phyloP scores from a whole-genome alignment of 2,113 vertebrate genomes.

The Catharus minimus region DNA sequence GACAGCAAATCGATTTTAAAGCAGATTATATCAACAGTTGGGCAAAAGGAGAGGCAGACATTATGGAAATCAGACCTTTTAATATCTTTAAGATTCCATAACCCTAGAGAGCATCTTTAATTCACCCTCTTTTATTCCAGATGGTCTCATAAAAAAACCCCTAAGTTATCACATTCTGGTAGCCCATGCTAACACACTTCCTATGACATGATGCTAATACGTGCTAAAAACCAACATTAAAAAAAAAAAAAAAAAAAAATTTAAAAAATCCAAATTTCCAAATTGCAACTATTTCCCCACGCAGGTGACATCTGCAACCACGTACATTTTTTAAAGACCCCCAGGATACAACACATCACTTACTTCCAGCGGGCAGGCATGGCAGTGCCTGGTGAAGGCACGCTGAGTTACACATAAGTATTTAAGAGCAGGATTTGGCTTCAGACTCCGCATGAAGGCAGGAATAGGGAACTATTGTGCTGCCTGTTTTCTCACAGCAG shows the following conservation, averaged over 20 bases:
- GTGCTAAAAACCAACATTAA: background rate
- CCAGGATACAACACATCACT: background rate
- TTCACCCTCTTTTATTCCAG: slow-evolving; percentile 60
- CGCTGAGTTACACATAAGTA: slow-evolving; percentile 26
- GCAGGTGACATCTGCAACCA: background rate
- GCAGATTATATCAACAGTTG: slow-evolving; percentile 69
- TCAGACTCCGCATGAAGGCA: slow-evolving; percentile 25
- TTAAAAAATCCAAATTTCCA: background rate
- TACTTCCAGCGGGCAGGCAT: slow-evolving; percentile 21
- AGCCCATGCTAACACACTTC: slow-evolving; percentile 20
- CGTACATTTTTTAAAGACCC: background rate
- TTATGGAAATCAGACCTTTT: slow-evolving; percentile 65
- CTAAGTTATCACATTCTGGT: slow-evolving; percentile 37
- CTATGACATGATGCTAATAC: background rate
- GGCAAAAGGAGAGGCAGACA: slow-evolving; percentile 56
- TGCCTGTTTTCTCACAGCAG: slow-evolving; percentile 59
- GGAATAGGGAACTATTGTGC: slow-evolving; percentile 43
- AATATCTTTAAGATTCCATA: slow-evolving; percentile 59
- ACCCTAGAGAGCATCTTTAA: slow-evolving; percentile 61
- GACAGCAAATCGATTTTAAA: slow-evolving; percentile 67
- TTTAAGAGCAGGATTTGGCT: slow-evolving; percentile 57
- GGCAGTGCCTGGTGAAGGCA: slow-evolving; percentile 26
- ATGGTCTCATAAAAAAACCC: slow-evolving; percentile 33
- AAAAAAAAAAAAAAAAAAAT: background rate
- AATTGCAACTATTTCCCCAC: background rate